These are phyloP conservation scores for Scomberomorus guttatus DNA, from an alignment of 2,797 vertebrate species.

Conservation along the genomic window DNA sequence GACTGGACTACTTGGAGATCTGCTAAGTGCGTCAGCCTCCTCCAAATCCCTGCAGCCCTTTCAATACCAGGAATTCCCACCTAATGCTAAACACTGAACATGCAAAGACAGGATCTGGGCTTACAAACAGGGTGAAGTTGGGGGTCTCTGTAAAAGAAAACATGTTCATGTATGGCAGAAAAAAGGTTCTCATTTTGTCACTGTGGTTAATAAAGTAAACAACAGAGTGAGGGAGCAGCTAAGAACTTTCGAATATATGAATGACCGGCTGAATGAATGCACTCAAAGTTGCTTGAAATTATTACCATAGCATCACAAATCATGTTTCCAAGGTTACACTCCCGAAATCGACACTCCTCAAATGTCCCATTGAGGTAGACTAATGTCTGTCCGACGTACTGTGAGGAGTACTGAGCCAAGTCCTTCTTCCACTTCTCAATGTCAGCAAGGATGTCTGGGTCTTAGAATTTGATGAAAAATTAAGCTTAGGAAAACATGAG, in stretches of 20 bases:
- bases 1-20: neutral
- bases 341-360: slow-evolving; percentile 88
- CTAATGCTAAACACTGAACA: neutral
- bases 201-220: neutral
- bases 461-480: slow-evolving; percentile 69
- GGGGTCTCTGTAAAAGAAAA: neutral
- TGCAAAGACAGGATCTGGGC: neutral
- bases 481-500: neutral
- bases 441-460: slow-evolving; percentile 85
- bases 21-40: neutral
- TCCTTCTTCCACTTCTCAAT: slow-evolving; percentile 86
- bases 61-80: neutral
- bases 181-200: neutral
- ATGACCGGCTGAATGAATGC: neutral
- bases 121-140: neutral
- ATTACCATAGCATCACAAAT: slow-evolving; percentile 94
- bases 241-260: neutral
- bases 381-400: slow-evolving; percentile 88
- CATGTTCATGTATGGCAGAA: neutral
- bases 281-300: neutral
- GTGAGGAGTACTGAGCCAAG: slow-evolving; percentile 85
- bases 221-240: neutral
- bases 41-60: neutral
- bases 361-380: slow-evolving; percentile 92
- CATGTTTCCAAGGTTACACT: slow-evolving; percentile 95